Evolutionary conservation across 2,113 vertebrate genomes (phyloP), one percentile per base, ranked within the genome.

Genomic region (Plecturocebus donacophilus): DNA sequence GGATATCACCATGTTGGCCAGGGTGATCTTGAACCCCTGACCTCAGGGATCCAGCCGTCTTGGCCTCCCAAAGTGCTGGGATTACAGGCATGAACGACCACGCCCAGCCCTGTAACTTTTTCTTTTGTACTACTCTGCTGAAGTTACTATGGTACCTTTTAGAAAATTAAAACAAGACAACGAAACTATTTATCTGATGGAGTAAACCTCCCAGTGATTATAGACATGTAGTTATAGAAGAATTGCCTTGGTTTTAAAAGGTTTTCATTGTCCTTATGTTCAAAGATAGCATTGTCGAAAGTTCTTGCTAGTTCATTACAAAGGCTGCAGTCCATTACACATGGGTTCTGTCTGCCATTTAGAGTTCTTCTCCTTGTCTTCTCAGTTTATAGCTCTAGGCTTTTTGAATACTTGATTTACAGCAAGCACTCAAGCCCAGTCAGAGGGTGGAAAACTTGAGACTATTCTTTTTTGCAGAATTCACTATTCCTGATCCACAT

Each of bases 111-210:
- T 52, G 38, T 82, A 45, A 91, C 21, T 81, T 91, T 96, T 76
- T 81, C 40, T 90, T 75, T 76, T 38, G 8, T 66, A 40, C 38
- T 32, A 21, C 71, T 89, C 64, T 87, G 23, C 40, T 64, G 14
- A 76, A 84, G 84, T 95, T 81, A 66, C n/a, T n/a, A 32, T 17
- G 38, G 16, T 52, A 54, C 10, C 27, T 25, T 75, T 83, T 77
- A 79, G 80, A 95, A 96, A 97, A 93, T 79, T 80, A 88, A 73
- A 84, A 90, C 52, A 90, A 87, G 87, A 5, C 61, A 66, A 30
- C 70, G 47, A 21, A 49, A 61, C 77, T 49, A 16, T 92, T 89
- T 70, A 73, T 91, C 82, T 73, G 66, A 73, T 54, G 32, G 56
- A 42, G 14, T 76, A 54, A 94, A 20, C 71, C 73, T 81, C 40